Base-by-base conservation (phyloP, 2,888 invertebrate genomes). In the Ophion ellenae region DNA sequence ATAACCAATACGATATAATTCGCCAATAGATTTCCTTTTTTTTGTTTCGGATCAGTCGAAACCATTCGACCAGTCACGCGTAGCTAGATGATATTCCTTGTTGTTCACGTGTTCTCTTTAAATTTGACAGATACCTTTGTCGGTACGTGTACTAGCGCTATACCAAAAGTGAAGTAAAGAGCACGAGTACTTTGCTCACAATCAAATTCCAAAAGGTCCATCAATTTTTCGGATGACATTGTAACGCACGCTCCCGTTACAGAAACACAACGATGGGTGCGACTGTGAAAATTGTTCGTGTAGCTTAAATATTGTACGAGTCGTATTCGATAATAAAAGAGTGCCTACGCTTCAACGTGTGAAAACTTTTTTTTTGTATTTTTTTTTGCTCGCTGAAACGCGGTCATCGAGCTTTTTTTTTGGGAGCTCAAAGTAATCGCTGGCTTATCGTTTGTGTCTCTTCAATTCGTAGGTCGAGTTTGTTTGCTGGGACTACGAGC, bases 401-500 rank as follows among this genome's bases (percentile, higher is more conserved):
- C 3, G 53, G 17, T 53, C 14, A 53, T 14, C 53, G 11, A 53
- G 53, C 2, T 40, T 36, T 24, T 36, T 24, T 36, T 36, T 40
- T 73, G 45, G 20, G 14, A 20, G 20, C 32, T n/a, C 20, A 7
- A 45, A 70, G 61, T 78, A 57, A 78, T 32, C 40, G 61, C 11
- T 24, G n/a, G 5, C 32, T 61, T 20, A 61, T 64, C 40, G 11
- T 28, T 28, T 53, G 17, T 53, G 47, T 47, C n/a, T 28, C 47
- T 53, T 64, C 17, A 76, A 71, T 81, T 32, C 36, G 2, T 63
- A 87, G 83, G 66, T 81, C 47, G 59, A 20, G 24, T 53, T 17
- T 45, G 67, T 14, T 75, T 71, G 76, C 75, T 64, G 69, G 81
- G 81, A 10, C 47, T 28, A 5, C 82, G 78, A 66, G 63, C n/a